These are phyloP conservation scores for Paramisgurnus dabryanus DNA, from an alignment of 2,113 vertebrate species.

Conservation along the genomic window DNA sequence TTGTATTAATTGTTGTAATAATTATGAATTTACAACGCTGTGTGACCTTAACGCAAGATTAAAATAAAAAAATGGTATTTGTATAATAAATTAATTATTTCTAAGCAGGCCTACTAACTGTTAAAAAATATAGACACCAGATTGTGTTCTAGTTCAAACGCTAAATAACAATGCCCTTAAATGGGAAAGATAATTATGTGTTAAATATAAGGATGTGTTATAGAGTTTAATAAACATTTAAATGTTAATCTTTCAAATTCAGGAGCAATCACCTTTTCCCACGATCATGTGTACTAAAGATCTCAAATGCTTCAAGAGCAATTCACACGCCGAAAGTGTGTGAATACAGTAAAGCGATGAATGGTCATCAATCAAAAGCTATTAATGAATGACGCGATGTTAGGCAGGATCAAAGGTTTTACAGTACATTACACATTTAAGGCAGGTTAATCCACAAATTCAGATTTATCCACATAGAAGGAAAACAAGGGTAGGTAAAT, in stretches of 20 bases:
- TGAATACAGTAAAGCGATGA: constrained; percentile 12
- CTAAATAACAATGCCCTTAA: background rate
- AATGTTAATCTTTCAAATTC: constrained; percentile 46
- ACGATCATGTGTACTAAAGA: constrained; percentile 35
- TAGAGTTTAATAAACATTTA: constrained; percentile 60
- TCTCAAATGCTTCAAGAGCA: constrained; percentile 1
- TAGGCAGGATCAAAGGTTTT: constrained; percentile 38
- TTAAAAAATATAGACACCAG: too few species aligned
- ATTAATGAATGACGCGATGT: constrained; percentile 31
- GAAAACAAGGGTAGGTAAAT: constrained; percentile 39
- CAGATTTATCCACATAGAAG: constrained; percentile 37
- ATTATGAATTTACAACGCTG: background rate
- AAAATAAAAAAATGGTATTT: too few species aligned
- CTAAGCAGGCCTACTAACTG: too few species aligned
- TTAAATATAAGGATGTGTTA: background rate
- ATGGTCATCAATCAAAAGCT: constrained; percentile 37
- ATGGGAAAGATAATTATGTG: background rate
- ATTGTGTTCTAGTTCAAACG: too few species aligned
- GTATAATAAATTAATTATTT: too few species aligned
- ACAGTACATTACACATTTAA: constrained; percentile 34
- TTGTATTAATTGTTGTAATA: too few species aligned
- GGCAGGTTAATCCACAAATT: constrained; percentile 44
- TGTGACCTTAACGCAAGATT: too few species aligned
- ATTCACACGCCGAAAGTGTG: background rate
- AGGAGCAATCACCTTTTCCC: constrained; percentile 4